Evolutionary conservation across 2,113 vertebrate genomes (phyloP), one percentile per base, ranked within the genome.

Genomic region (Gallinago undulata): DNA sequence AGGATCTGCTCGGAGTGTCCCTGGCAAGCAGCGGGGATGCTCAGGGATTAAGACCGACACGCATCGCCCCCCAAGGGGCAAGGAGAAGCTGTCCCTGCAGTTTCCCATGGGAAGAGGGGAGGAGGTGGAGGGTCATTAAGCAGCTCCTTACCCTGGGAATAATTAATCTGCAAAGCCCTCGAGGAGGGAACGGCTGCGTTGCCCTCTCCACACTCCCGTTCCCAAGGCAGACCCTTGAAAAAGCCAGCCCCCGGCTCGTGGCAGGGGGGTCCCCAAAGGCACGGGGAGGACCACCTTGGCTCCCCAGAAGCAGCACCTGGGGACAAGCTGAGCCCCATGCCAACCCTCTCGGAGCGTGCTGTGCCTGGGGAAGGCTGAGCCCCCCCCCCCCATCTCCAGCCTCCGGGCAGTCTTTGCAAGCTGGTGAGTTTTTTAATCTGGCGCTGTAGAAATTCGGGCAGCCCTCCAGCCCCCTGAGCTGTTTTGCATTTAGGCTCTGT

Each of bases 321-420:
- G 6, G 62, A n/a, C 47, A 30, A 47, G 39, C 75, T 3, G 30
- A 63, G 60, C 76, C 66, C 51, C 8, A 0, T 10, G 51, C 25
- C 2, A 2, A 31, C 35, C 21, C 1, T 3, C 63, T 33, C 28
- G 1, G 47, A 83, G 70, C 1, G 0, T 45, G 57, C 56, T 0
- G 4, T 79, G 63, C 64, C 59, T 50, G 0, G 3, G 76, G 70
- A 16, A 47, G 51, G 91, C 63, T 70, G 77, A 88, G 59, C 47
- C 45, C 56, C 25, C 53, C 45, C 19, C 19, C 47, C 47, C 68
- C 19, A 25, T 51, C 41, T 16, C 47, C 68, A 60, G 59, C 59
- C 73, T 39, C 68, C 3, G 1, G 60, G 79, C 90, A 66, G 78
- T 80, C 57, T 84, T 78, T 55, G 68, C 10, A 18, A 84, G 55